Conservation (phyloP, 2,888 invertebrate species). For the Catonia carolina region DNA sequence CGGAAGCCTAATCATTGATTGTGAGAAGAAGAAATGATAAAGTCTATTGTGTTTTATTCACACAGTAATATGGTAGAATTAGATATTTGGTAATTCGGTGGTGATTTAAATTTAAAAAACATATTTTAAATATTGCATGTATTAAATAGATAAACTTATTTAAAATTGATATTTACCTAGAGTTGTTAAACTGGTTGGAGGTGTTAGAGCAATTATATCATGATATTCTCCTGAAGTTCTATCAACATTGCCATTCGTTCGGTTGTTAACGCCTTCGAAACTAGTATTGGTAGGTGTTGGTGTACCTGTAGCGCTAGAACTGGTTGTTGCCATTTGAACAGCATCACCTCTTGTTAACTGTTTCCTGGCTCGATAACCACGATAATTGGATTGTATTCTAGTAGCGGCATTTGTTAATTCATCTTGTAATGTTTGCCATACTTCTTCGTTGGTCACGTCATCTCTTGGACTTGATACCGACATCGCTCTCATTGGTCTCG, state of each 20-base stretch:
- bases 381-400: slow-evolving; percentile 35
- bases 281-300: slow-evolving; percentile 8
- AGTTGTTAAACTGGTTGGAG: slow-evolving; percentile 4
- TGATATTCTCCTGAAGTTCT: slow-evolving; percentile 32
- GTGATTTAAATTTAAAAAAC: too few relatives aligned
- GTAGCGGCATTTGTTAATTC: slow-evolving; percentile 30
- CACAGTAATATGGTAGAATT: too few relatives aligned
- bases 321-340: slow-evolving; percentile 27
- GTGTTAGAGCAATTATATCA: slow-evolving; percentile 31
- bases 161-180: too few relatives aligned
- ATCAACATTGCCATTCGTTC: background rate
- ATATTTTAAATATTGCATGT: too few relatives aligned
- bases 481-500: slow-evolving; percentile 22
- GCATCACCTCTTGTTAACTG: slow-evolving; percentile 32
- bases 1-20: too few relatives aligned
- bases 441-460: background rate
- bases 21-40: too few relatives aligned
- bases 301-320: slow-evolving; percentile 18
- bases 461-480: slow-evolving; percentile 19
- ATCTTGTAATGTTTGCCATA: background rate
- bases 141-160: too few relatives aligned
- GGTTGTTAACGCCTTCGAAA: background rate
- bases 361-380: slow-evolving; percentile 34
- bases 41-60: too few relatives aligned
- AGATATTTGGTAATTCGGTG: too few relatives aligned